Conservation (phyloP, 1,140 invertebrate genomes). For the Lasaia peninsularis region DNA sequence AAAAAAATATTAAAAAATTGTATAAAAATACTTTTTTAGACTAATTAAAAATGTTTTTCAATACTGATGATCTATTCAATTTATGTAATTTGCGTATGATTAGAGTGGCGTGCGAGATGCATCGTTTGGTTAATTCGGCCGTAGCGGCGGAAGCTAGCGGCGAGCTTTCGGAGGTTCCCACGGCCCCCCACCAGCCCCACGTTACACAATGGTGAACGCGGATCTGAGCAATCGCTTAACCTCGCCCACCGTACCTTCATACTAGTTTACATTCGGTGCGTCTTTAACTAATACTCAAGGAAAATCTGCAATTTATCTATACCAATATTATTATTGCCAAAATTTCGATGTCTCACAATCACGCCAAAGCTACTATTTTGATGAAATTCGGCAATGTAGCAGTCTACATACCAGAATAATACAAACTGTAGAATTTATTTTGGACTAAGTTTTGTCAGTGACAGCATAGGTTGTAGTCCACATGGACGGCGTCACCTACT, state of each 20-base stretch:
- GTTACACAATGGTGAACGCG: slow-evolving; percentile 76
- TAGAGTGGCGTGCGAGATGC: slow-evolving; percentile 54
- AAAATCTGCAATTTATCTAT: slow-evolving; percentile 4
- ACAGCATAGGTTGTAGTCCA: no score
- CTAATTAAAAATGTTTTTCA: no score
- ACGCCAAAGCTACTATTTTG: no score
- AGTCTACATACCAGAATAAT: no score
- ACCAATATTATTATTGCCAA: no score
- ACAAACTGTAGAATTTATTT: no score
- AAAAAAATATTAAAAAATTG: no score
- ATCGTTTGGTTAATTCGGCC: slow-evolving; percentile 67
- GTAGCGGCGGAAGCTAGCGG: slow-evolving; percentile 67
- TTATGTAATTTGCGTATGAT: slow-evolving; percentile 47
- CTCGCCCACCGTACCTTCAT: slow-evolving; percentile 68
- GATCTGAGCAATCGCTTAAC: slow-evolving; percentile 76
- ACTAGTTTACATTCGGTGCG: slow-evolving; percentile 44
- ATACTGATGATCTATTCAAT: slow-evolving; percentile 62
- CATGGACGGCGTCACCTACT: no score
- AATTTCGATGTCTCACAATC: no score
- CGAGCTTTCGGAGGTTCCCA: slow-evolving; percentile 75
- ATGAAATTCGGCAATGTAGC: no score
- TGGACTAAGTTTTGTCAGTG: no score
- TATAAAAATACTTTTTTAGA: no score
- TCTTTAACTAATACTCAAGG: slow-evolving; percentile 17
- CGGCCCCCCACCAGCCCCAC: slow-evolving; percentile 45